A percentile compares a stretch with the other conserved stretches of the same genome.
phyloP scores from a whole-genome alignment of 2,113 vertebrate species.

The Pao palembangensis region DNA sequence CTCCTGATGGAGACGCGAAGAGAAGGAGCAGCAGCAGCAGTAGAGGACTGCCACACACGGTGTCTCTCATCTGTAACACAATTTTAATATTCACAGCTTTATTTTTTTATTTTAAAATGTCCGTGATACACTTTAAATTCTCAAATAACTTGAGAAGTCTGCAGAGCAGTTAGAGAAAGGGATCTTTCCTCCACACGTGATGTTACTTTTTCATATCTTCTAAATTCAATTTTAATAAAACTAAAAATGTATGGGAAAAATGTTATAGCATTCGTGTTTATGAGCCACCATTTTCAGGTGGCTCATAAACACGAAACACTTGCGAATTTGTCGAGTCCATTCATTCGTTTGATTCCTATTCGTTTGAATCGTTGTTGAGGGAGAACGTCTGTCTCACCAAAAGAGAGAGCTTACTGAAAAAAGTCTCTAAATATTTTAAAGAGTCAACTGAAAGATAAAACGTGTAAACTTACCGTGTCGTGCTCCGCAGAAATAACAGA shows the following conservation, averaged over 20 bases:
- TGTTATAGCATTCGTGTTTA: too few relatives aligned
- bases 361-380: background rate
- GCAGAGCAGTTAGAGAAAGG: too few relatives aligned
- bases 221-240: background rate
- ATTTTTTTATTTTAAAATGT: too few relatives aligned
- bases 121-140: too few relatives aligned
- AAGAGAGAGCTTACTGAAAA: background rate
- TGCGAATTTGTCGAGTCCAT: constrained; percentile 21
- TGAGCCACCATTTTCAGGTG: too few relatives aligned
- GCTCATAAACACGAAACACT: constrained; percentile 1
- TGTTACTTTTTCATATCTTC: too few relatives aligned
- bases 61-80: constrained; percentile 38
- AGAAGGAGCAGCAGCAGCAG: constrained; percentile 27
- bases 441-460: too few relatives aligned
- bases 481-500: background rate
- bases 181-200: too few relatives aligned
- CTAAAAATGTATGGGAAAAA: too few relatives aligned
- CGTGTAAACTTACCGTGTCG: constrained; percentile 17
- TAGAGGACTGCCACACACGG: constrained; percentile 45
- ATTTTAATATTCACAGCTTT: background rate
- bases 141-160: too few relatives aligned
- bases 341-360: background rate
- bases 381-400: background rate
- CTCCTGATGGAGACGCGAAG: constrained; percentile 23
- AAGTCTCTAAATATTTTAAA: too few relatives aligned